phyloP scores from a whole-genome alignment of 2,113 vertebrate genomes.

The Coregonus clupeaformis region DNA sequence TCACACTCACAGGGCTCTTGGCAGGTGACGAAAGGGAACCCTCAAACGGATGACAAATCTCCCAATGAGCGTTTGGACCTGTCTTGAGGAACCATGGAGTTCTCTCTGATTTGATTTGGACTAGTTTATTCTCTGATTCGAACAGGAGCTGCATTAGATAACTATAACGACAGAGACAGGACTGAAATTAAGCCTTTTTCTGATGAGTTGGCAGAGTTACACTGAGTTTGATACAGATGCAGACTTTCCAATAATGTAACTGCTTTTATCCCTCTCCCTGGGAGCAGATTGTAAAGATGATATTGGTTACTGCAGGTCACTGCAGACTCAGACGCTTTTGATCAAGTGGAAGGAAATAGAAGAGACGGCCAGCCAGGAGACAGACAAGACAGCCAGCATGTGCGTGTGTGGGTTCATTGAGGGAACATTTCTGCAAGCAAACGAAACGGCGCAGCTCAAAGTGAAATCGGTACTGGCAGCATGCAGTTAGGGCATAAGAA shows the following conservation, averaged over 20 bases:
- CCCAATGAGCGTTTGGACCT: constrained; percentile 15
- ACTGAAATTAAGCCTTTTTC: constrained; percentile 50
- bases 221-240: constrained; percentile 41
- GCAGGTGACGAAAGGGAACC: constrained; percentile 23
- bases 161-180: not conserved
- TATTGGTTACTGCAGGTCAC: constrained; percentile 30
- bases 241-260: constrained; percentile 39
- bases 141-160: constrained; percentile 37
- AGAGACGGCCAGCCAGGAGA: not conserved
- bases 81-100: not conserved
- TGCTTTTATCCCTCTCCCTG: constrained; percentile 24
- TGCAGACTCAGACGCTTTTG: constrained; percentile 16
- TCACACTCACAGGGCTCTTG: constrained; percentile 25
- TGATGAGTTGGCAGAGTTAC: constrained; percentile 12
- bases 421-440: not conserved
- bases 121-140: constrained; percentile 8
- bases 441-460: not conserved
- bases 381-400: not conserved
- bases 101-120: constrained; percentile 9
- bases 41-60: constrained; percentile 2
- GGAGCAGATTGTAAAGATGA: constrained; percentile 54
- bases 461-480: not conserved
- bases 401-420: not conserved
- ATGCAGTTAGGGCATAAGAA: constrained; percentile 19
- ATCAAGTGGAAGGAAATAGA: constrained; percentile 23